Base-by-base conservation (phyloP, 2,797 vertebrate genomes). In the Delichon dasypus region DNA sequence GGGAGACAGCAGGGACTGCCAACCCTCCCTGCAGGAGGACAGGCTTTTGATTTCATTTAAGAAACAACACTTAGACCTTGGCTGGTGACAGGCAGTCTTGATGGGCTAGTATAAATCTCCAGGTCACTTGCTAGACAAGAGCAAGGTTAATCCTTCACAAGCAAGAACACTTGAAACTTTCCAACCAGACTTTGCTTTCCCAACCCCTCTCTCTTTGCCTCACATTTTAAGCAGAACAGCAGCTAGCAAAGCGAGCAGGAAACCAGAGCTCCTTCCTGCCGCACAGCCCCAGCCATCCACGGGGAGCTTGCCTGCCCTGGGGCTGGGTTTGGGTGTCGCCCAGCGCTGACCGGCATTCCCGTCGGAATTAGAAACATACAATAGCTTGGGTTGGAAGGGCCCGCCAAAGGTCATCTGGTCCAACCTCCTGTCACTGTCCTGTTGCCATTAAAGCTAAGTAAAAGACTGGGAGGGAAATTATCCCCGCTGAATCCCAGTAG, bases 221-320 rank as follows among this genome's bases (percentile, higher is more conserved):
- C 38, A 42, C 53, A 32, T 47, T 82, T 72, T 36, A 60, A 88
- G 47, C 53, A 40, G 53, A 82, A 71, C 61, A 75, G 25, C 65
- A 75, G 30, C 18, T 16, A 67, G 42, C 75, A 79, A 42, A 66
- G 44, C 2, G 1, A 77, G 48, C 66, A 93, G 90, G 97, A 95
- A 96, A 85, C 66, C 88, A 12, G 48, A 80, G 58, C 79, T 93
- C 62, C 80, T 95, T 92, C 89, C 93, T 82, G 81, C 75, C 68
- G 29, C 54, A 16, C 57, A 80, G 86, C 71, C 55, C 64, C 2
- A 14, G 76, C 77, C 72, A 53, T 53, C 55, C 5, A 0, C 16
- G 5, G 27, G 78, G 89, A 94, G 57, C 32, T 40, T 22, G 51
- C 22, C 34, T 54, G 68, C 50, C 86, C 73, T 10, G 30, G 54